Conservation (phyloP, 2,113 vertebrate genomes). For the Cynocephalus volans region DNA sequence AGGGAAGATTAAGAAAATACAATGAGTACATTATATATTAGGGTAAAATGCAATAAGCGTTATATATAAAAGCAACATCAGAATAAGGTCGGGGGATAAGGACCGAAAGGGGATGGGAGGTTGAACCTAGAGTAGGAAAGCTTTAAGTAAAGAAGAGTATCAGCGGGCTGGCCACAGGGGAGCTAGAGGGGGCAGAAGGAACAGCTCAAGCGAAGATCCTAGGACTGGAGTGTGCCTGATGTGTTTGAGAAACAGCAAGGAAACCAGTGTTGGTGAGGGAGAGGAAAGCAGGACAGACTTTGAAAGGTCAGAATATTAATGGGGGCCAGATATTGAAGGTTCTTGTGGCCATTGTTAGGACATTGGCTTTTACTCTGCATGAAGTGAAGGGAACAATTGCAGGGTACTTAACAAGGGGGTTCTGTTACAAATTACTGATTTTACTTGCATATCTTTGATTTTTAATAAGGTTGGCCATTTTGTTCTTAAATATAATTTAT, state of each 20-base stretch:
- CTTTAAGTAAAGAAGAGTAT: not conserved
- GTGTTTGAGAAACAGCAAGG: not conserved
- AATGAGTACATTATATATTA: not conserved
- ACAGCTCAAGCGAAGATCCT: not conserved
- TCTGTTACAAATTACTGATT: not conserved
- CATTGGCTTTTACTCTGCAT: not conserved
- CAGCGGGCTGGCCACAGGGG: fast-evolving
- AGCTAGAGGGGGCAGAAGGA: not conserved
- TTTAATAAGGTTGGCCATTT: not conserved
- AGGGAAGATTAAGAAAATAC: no score
- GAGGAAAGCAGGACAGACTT: not conserved
- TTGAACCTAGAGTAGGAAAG: not conserved
- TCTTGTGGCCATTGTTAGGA: not conserved
- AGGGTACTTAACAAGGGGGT: not conserved
- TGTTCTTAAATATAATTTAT: not conserved
- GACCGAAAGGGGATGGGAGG: no score
- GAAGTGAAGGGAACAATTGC: not conserved
- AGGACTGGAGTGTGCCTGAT: not conserved
- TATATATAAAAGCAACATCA: not conserved
- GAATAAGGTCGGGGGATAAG: not conserved
- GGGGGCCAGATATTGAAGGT: not conserved
- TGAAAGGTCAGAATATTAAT: not conserved
- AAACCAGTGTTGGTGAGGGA: not conserved
- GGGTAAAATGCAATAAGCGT: not conserved
- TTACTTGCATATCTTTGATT: not conserved